Evolutionary conservation across 2,797 vertebrate genomes (phyloP), one percentile per base, ranked within the genome.

Genomic region (Enteromius radiatus): DNA sequence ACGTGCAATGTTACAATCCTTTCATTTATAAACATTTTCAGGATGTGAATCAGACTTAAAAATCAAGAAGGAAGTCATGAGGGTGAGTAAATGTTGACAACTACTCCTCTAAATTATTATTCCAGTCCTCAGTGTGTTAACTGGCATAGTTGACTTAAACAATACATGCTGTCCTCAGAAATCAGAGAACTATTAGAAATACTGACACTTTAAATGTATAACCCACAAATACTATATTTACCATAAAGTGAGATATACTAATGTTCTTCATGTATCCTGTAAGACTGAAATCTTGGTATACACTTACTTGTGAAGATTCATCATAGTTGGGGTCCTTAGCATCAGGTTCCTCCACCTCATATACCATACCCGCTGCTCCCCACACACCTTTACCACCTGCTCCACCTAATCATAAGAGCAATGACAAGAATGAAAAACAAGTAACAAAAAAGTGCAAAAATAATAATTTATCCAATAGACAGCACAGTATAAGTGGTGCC

Each of bases 301-400:
- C 38, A 5, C 87, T 89, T 78, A 95, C 95, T 95, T 97, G 96
- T 45, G 94, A 86, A 45, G 83, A 90, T 83, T 97, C 96, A 41
- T 97, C 96, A 10, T 97, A 97, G 92, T 97, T 97, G 49, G 96
- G 96, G 86, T 97, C 96, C 2, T 89, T 94, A 4, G 87, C 86
- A 0, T 97, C 96, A 0, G 95, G 96, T 82, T 97, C 96, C 83
- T 96, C 96, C 64, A 92, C 94, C 88, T 96, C 95, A 64, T 97
- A 97, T 75, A 97, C 95, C 92, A 96, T 93, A 0, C 96, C 96
- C 0, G 96, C 95, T 36, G 95, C 96, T 0, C 96, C 96, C 96
- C 96, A 97, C 41, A 97, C 96, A 17, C 96, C 96, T 89, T 97
- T 97, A 23, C 96, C 96, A 3, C 96, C 96, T 0, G 96, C 96